These are phyloP conservation scores for Drosophila serrata DNA, from an alignment of 1,140 invertebrate genomes.

Conservation along the genomic window DNA sequence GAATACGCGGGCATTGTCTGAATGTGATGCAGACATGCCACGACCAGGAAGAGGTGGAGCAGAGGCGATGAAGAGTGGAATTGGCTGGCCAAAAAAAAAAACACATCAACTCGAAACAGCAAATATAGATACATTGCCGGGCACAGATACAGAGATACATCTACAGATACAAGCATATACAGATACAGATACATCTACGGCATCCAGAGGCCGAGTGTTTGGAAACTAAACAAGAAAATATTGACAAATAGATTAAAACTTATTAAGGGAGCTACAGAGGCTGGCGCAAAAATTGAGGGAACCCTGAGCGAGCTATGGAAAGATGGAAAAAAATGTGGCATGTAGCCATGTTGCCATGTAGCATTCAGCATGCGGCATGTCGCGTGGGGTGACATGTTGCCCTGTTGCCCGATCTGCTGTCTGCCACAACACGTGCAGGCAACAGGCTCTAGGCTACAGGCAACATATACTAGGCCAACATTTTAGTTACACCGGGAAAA, in stretches of 20 bases:
- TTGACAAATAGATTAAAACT: slow-evolving; percentile 82
- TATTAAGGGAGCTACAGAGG: slow-evolving; percentile 63
- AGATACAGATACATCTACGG: slow-evolving; percentile 30
- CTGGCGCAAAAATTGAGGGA: slow-evolving; percentile 15
- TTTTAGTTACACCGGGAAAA: background rate
- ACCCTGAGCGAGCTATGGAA: background rate
- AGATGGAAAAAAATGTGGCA: slow-evolving; percentile 53
- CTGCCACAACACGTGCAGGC: slow-evolving; percentile 54
- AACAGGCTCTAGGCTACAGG: slow-evolving; percentile 11
- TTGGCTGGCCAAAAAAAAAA: slow-evolving; percentile 56
- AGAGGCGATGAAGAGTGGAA: slow-evolving; percentile 32
- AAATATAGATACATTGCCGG: slow-evolving; percentile 41
- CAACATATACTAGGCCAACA: slow-evolving; percentile 12
- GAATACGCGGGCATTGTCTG: slow-evolving; percentile 76
- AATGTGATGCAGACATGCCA: slow-evolving; percentile 24
- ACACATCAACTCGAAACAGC: slow-evolving; percentile 17
- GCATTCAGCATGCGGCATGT: slow-evolving; percentile 55
- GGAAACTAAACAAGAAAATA: slow-evolving; percentile 78
- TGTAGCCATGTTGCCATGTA: slow-evolving; percentile 51
- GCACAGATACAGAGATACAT: slow-evolving; percentile 31
- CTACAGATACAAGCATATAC: slow-evolving; percentile 7
- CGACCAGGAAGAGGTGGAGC: slow-evolving; percentile 46
- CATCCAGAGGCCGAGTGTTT: slow-evolving; percentile 56
- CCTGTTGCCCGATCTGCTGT: slow-evolving; percentile 47
- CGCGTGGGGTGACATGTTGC: slow-evolving; percentile 62